Evolutionary conservation across 2,113 vertebrate species (phyloP).

Genomic region (Cyanoderma ruficeps): DNA sequence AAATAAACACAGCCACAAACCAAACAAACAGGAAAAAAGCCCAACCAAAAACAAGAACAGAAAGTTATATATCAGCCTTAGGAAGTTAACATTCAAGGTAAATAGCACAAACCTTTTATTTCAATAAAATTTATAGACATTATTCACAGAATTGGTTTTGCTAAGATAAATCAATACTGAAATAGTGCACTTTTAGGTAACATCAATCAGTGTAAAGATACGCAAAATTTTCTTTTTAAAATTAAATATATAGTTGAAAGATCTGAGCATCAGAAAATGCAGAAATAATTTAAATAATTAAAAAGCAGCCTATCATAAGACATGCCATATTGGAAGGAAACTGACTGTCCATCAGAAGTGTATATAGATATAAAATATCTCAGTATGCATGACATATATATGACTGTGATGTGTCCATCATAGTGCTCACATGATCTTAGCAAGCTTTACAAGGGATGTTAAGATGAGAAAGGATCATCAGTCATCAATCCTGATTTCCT

Average conservation of each 20-base stretch:
- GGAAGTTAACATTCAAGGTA: not conserved
- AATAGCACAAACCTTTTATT: not conserved
- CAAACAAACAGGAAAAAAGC: not conserved
- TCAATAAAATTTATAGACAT: not conserved
- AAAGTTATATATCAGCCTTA: not conserved
- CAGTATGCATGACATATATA: not conserved
- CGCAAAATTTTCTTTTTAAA: not conserved
- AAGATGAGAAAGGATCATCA: constrained; percentile 59
- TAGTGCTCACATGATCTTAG: not conserved
- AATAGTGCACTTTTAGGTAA: not conserved
- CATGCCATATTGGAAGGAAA: not conserved
- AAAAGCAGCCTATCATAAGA: not conserved
- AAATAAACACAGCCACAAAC: not conserved
- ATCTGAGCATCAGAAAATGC: not conserved
- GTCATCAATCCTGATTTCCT: constrained; percentile 55
- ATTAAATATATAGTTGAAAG: not conserved
- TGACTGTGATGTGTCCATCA: constrained; percentile 58
- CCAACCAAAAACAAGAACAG: not conserved
- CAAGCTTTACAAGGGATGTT: constrained; percentile 21
- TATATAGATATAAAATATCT: constrained; percentile 34
- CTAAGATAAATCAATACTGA: not conserved
- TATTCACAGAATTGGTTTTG: not conserved
- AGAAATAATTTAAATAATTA: constrained; percentile 41
- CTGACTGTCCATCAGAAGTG: constrained; percentile 1
- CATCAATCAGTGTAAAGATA: not conserved